Evolutionary conservation across 1,140 invertebrate genomes (phyloP).

Genomic region (Caenorhabditis inopinata): DNA sequence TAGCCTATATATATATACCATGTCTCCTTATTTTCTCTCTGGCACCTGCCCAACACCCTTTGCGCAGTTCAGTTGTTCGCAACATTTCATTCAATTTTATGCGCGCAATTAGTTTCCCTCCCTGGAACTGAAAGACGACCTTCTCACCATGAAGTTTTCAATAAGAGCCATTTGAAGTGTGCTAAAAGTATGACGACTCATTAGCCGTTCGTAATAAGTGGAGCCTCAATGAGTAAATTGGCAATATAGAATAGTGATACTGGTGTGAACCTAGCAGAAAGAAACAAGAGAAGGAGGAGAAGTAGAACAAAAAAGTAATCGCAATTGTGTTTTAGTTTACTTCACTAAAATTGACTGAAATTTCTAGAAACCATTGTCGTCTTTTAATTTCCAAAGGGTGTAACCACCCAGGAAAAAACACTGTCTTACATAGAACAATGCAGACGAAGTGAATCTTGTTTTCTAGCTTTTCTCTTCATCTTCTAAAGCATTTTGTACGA

Average conservation of each 20-base stretch:
- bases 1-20: not conserved
- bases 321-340: not conserved
- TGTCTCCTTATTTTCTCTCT: not conserved
- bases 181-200: not conserved
- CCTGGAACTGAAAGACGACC: not conserved
- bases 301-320: not conserved
- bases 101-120: not conserved
- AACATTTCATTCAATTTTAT: not conserved
- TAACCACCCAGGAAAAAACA: no score
- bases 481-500: conserved; percentile 16
- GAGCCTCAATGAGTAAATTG: not conserved
- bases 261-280: conserved; percentile 6
- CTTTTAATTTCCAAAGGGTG: no score
- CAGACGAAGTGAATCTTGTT: conserved; percentile 16
- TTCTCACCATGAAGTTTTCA: not conserved
- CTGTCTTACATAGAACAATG: not conserved
- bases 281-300: no score
- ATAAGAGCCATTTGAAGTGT: conserved; percentile 1
- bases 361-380: no score
- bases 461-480: not conserved
- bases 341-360: conserved; percentile 11
- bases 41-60: not conserved
- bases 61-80: conserved; percentile 17
- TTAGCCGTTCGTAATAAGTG: not conserved
- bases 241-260: not conserved